Evolutionary conservation across 2,113 vertebrate genomes (phyloP), one percentile per base, ranked within the genome.

Genomic region (Ictalurus furcatus): DNA sequence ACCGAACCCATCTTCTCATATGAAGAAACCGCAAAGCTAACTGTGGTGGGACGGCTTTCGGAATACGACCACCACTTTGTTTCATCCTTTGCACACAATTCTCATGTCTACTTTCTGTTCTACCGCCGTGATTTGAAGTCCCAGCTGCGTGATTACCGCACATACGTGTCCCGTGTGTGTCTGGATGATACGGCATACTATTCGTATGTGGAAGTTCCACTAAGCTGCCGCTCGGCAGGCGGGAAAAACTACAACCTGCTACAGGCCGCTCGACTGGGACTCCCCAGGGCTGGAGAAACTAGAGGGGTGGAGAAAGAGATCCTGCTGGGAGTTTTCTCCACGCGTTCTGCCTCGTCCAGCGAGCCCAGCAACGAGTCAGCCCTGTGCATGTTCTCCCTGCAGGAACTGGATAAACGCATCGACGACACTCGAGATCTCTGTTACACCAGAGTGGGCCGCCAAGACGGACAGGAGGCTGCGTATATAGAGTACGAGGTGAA

Each of bases 31-130:
- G 98, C 98, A 76, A 99, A 99, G 91, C 89, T 99, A 88, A 97
- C 98, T 0, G 96, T 97, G 54, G 98, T 98, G 12, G 98, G 97
- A 34, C 96, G 97, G 19, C 97, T 99, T 9, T 98, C 98, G 0
- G 98, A 99, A 90, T 99, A 99, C 13, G 98, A 98, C 96, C 98
- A 99, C 90, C 98, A 99, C 91, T 99, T 99, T 34, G 96, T 99
- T 37, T 95, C 97, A 0, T 97, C 98, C 1, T 99, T 99, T 3
- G 95, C 96, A 4, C 97, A 94, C 0, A 96, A 94, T 16, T 94
- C 96, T 0, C 97, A 96, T 0, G 97, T 98, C 67, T 99, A 99
- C 94, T 99, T 99, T 94, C 93, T 99, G 0, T 99, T 99, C 93
- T 97, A 99, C 93, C 95, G 98, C 0, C 95, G 98, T 13, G 98